Base-by-base conservation (phyloP, 2,797 vertebrate genomes). In the Sebastes minor region DNA sequence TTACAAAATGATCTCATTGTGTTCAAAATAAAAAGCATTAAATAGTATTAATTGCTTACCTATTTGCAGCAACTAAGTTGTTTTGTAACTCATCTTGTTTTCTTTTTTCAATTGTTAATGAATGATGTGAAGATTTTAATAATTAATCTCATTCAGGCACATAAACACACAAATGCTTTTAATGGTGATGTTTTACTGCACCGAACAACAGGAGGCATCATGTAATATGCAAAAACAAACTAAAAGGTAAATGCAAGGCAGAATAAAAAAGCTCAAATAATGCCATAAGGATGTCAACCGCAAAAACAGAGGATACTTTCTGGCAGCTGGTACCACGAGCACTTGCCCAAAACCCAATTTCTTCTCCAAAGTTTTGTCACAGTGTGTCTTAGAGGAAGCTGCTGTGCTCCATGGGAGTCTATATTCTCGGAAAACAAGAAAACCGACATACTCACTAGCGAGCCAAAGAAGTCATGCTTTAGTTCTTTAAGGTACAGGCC, bases 161-260 rank as follows among this genome's bases (percentile, higher is more conserved):
- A 83, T 83, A 88, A 94, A 95, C 95, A 95, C 92, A 92, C 83
- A 94, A 95, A 96, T 91, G 94, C 95, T 95, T 95, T 95, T 95
- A 95, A 94, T 93, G 89, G 74, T 28, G 35, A 81, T 86, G 88
- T 90, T 92, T 82, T 78, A 80, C 80, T 56, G 80, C 86, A 78
- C 66, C 7, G 7, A 86, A 93, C 91, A 88, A 88, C 87, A 89
- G 85, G 91, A 81, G 85, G 77, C 85, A 89, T 91, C 91, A 95
- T 92, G 84, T 82, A 91, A 94, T 93, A 91, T 90, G 81, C 82
- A 93, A 70, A 88, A 91, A 88, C 82, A 76, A 90, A 89, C 89
- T 64, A 78, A 82, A 64, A 59, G 18, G 82, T 27, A 87, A 84
- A 74, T 56, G 33, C 68, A 82, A 78, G 18, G 56, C 33, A 59